Evolutionary conservation across 2,797 vertebrate species (phyloP), one percentile per base, ranked within the genome.

Genomic region (Intellagama lesueurii): DNA sequence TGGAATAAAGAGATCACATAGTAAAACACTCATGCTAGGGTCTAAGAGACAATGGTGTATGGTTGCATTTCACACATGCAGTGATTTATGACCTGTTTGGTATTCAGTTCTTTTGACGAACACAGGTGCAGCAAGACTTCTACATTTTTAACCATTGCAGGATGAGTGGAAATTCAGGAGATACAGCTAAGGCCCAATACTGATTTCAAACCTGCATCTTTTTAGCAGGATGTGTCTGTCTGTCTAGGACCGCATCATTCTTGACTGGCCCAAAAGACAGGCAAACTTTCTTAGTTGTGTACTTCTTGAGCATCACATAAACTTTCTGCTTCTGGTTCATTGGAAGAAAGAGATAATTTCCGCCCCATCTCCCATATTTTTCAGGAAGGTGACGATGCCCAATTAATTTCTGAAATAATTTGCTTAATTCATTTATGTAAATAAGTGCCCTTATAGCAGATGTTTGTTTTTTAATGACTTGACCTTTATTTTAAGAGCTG

Each of bases 401-500:
- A 72, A 73, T 85, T 81, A 81, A 81, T 68, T 81, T 75, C 52
- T 49, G 49, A 70, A 89, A 60, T 85, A 85, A 85, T 89, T 89
- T 79, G 66, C 78, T 64, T 73, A 32, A 52, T 75, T 2, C 90
- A 14, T 66, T 68, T 64, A 35, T 70, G 52, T 83, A 89, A 91
- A 88, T 7, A 12, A 83, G 86, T 44, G 90, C 80, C 40, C 83
- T 90, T 78, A 56, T 64, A 1, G 82, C 91, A 88, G 49, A 89
- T 60, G 1, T 89, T 94, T 88, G 70, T 92, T 87, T 91, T 91
- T 81, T 0, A 76, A 49, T 86, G 80, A 79, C 0, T 83, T 91
- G 90, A 86, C 87, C 16, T 83, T 91, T 81, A 32, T 47, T 95
- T 94, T 84, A 73, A 30, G 90, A 91, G 89, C 77, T 82, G 17